A percentile compares a stretch with the other conserved stretches of the same genome.
Conservation (phyloP, 2,113 vertebrate species). For the Carettochelys insculpta region DNA sequence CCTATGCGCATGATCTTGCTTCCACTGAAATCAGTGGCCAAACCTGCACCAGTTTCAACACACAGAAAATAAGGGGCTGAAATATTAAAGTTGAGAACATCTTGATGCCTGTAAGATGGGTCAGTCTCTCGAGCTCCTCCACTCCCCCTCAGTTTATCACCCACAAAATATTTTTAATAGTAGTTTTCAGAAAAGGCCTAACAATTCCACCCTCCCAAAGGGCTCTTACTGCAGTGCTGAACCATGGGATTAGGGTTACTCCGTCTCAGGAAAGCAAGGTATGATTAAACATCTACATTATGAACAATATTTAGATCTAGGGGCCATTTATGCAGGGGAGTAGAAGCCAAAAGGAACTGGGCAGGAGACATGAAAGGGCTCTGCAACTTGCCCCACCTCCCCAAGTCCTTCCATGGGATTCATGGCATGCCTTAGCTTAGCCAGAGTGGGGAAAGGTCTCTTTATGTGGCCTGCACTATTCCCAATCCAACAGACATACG, state of each 20-base stretch:
- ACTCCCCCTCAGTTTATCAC: rapidly evolving
- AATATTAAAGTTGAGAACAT: not conserved
- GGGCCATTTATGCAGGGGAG: not conserved
- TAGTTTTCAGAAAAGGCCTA: not conserved
- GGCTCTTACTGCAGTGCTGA: not conserved
- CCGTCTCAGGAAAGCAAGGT: rapidly evolving
- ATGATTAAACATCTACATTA: not conserved
- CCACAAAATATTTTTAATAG: not conserved
- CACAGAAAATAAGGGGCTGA: not conserved
- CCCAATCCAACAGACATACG: not conserved
- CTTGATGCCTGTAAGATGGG: not conserved
- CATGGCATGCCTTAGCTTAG: rapidly evolving
- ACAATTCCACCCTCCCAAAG: not conserved
- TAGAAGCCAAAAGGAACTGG: not conserved
- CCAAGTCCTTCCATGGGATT: not conserved
- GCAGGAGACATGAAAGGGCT: not conserved
- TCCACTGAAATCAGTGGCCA: not conserved
- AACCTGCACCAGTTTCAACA: rapidly evolving
- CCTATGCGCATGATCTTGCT: rapidly evolving
- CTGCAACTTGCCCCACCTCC: not conserved
- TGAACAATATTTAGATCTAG: not conserved
- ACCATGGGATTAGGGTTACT: not conserved
- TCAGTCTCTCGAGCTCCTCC: not conserved
- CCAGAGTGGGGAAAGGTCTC: not conserved
- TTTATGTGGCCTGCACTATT: not conserved